phyloP scores from a whole-genome alignment of 2,888 invertebrate species.

The Aleiodes alternator region DNA sequence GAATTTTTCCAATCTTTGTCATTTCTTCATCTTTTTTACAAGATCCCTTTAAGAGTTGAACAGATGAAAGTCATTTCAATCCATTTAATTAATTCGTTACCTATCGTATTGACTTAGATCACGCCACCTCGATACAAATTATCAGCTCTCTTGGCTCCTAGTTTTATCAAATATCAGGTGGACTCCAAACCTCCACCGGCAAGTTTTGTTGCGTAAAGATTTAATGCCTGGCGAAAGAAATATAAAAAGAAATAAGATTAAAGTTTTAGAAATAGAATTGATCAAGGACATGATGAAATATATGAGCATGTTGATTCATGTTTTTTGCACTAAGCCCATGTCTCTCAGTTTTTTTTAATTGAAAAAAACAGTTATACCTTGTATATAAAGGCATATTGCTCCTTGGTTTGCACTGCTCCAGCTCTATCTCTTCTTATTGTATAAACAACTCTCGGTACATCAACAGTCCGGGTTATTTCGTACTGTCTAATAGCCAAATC shows the following conservation, averaged over 20 bases:
- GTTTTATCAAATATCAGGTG: constrained; percentile 67
- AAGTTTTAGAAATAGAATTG: not conserved
- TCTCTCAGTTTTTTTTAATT: too few species aligned
- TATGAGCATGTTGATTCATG: too few species aligned
- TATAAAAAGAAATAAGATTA: constrained; percentile 50
- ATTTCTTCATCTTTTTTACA: not conserved
- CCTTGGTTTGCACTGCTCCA: constrained; percentile 91
- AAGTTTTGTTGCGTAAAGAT: constrained; percentile 89
- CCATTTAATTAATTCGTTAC: constrained; percentile 46
- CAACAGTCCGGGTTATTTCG: constrained; percentile 87
- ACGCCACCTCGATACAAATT: constrained; percentile 34
- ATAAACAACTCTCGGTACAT: constrained; percentile 91
- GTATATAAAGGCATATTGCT: constrained; percentile 95
- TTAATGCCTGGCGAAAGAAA: constrained; percentile 81
- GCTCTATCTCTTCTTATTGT: constrained; percentile 90
- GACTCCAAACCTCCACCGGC: constrained; percentile 84
- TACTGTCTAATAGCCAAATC: constrained; percentile 92
- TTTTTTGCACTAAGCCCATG: too few species aligned
- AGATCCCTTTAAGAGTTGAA: not conserved
- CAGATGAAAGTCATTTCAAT: not conserved
- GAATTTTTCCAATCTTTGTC: constrained; percentile 13
- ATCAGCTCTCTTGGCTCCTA: constrained; percentile 27
- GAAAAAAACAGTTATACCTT: constrained; percentile 79
- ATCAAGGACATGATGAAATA: not conserved
- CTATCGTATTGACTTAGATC: constrained; percentile 56